Evolutionary conservation across 2,113 vertebrate genomes (phyloP).

Genomic region (Archilochus colubris): DNA sequence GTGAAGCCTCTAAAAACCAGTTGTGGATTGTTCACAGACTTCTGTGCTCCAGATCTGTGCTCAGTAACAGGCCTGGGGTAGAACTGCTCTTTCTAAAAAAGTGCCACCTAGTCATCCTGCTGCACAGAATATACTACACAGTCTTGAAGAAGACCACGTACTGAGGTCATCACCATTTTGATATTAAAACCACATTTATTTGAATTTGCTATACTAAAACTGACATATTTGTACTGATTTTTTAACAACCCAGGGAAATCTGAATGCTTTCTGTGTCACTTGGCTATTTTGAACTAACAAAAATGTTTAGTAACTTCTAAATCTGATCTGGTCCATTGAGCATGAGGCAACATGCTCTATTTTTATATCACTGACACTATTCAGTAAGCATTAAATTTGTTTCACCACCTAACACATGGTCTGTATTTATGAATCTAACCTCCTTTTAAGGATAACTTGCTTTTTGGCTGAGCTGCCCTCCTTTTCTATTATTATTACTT

Average conservation of each 20-base stretch:
- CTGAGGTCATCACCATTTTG: background rate
- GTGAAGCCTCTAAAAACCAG: background rate
- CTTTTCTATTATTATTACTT: constrained; percentile 34
- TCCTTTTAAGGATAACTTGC: constrained; percentile 63
- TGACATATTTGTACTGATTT: background rate
- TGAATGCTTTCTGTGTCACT: background rate
- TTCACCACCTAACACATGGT: constrained; percentile 40
- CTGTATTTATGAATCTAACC: constrained; percentile 48
- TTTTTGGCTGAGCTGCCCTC: constrained; percentile 11
- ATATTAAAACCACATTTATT: background rate
- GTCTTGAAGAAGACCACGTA: background rate
- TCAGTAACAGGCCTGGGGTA: background rate
- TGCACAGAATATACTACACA: fast-evolving
- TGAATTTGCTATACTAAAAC: background rate
- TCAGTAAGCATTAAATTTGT: constrained; percentile 40
- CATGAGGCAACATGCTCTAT: constrained; percentile 6
- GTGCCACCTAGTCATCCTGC: background rate
- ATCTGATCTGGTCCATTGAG: background rate
- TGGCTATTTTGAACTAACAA: background rate
- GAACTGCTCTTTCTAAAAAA: background rate
- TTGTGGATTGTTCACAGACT: background rate
- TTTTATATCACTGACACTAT: constrained; percentile 51
- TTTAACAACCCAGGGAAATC: background rate
- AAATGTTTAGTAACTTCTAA: constrained; percentile 9
- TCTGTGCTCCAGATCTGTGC: background rate